A percentile compares a stretch with the other conserved stretches of the same genome.
These are phyloP conservation scores for Campoplex nolae DNA, from an alignment of 2,888 invertebrate species.

Conservation along the genomic window DNA sequence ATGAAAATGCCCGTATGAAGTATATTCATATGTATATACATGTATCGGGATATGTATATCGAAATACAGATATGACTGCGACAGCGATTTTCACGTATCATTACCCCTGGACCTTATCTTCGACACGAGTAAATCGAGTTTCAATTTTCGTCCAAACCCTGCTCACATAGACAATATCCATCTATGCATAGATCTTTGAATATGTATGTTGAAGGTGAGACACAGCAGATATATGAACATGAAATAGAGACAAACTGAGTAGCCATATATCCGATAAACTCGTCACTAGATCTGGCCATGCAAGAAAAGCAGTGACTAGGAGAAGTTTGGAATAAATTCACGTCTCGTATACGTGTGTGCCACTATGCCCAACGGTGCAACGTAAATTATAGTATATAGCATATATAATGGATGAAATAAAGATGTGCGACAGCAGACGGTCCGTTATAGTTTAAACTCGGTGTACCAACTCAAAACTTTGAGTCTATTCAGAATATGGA, in stretches of 20 bases:
- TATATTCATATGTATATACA: not conserved
- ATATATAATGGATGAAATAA: slow-evolving; percentile 38
- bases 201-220: not conserved
- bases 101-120: slow-evolving; percentile 61
- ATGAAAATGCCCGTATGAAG: slow-evolving; percentile 3
- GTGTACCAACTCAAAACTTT: slow-evolving; percentile 27
- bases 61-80: slow-evolving; percentile 62
- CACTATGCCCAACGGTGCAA: not conserved
- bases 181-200: not conserved
- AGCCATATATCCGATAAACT: slow-evolving; percentile 57
- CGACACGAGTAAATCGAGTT: slow-evolving; percentile 57
- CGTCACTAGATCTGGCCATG: slow-evolving; percentile 39
- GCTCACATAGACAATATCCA: not conserved
- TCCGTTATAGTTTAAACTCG: slow-evolving; percentile 31
- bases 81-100: slow-evolving; percentile 65
- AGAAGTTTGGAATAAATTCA: slow-evolving; percentile 49
- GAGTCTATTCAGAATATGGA: not conserved
- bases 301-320: slow-evolving; percentile 32
- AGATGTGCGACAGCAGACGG: slow-evolving; percentile 37
- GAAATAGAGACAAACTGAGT: slow-evolving; percentile 21
- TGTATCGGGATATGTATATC: slow-evolving; percentile 7
- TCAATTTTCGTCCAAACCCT: slow-evolving; percentile 58
- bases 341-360: slow-evolving; percentile 3
- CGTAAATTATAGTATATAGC: not conserved
- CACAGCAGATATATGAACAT: not conserved